Percentiles rank a stretch among this genome's conserved stretches.
Conservation (phyloP, 2,888 invertebrate species). For the Kryphioiulus occultus region DNA sequence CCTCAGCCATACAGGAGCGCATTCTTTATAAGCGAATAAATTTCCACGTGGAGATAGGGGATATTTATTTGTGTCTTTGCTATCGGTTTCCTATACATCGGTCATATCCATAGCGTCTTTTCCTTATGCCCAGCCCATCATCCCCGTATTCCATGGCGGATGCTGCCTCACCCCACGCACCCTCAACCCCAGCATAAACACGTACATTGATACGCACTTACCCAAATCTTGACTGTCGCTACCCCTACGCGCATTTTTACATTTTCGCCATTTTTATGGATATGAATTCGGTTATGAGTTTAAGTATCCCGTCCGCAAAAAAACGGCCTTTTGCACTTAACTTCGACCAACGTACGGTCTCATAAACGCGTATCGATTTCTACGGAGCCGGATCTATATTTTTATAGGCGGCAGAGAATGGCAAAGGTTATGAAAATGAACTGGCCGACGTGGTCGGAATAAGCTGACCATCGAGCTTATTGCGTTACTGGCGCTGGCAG, state of each 20-base stretch:
- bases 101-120: neutral
- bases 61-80: conserved; percentile 11
- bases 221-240: neutral
- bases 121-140: too few relatives aligned
- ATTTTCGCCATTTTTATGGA: conserved; percentile 3
- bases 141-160: too few relatives aligned
- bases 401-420: conserved; percentile 11
- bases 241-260: neutral
- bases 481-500: neutral
- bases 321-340: conserved; percentile 35
- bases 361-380: conserved; percentile 10
- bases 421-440: conserved; percentile 35
- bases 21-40: neutral
- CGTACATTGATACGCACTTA: conserved; percentile 30
- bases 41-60: neutral
- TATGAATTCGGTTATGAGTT: conserved; percentile 26
- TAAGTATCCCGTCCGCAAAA: conserved; percentile 1
- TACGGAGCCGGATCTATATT: neutral
- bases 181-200: conserved; percentile 35
- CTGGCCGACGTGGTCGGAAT: conserved; percentile 31
- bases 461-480: conserved; percentile 19
- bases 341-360: conserved; percentile 15
- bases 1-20: neutral
- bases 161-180: too few relatives aligned
- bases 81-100: conserved; percentile 1